Evolutionary conservation across 1,140 invertebrate genomes (phyloP).

Genomic region (Oryctes rhinoceros): DNA sequence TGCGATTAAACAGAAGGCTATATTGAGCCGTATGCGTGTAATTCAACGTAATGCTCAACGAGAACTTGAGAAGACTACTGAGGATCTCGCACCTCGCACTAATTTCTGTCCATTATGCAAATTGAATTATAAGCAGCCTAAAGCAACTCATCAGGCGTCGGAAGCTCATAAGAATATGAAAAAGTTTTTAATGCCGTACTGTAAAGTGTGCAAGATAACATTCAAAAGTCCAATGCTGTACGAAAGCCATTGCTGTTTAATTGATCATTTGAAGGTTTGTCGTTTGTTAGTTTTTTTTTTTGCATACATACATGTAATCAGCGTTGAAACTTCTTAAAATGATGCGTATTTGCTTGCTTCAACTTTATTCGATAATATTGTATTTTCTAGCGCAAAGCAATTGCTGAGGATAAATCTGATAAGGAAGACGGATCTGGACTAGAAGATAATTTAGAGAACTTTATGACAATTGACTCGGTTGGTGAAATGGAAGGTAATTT

Average conservation of each 20-base stretch:
- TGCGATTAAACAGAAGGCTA: slow-evolving; percentile 74
- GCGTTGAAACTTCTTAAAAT: no score
- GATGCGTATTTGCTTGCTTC: no score
- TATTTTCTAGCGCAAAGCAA: slow-evolving; percentile 67
- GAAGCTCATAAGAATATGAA: slow-evolving; percentile 82
- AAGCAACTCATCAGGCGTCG: slow-evolving; percentile 77
- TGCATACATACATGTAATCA: neutral
- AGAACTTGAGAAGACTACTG: slow-evolving; percentile 72
- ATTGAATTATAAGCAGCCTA: slow-evolving; percentile 78
- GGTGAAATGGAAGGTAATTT: slow-evolving; percentile 79
- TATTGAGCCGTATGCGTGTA: slow-evolving; percentile 76
- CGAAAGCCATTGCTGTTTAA: slow-evolving; percentile 80
- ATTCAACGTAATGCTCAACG: slow-evolving; percentile 77
- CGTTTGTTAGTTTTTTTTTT: slow-evolving; percentile 14
- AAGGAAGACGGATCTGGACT: slow-evolving; percentile 65
- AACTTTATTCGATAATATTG: neutral
- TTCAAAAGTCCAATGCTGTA: slow-evolving; percentile 84
- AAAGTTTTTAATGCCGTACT: slow-evolving; percentile 81
- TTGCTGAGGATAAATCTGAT: slow-evolving; percentile 59
- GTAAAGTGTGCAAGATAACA: slow-evolving; percentile 73
- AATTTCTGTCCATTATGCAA: slow-evolving; percentile 82
- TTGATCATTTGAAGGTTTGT: slow-evolving; percentile 79
- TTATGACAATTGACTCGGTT: slow-evolving; percentile 84
- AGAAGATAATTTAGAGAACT: slow-evolving; percentile 82
- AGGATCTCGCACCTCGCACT: slow-evolving; percentile 69